Base-by-base conservation (phyloP, 1,140 invertebrate species). In the Cepaea nemoralis region DNA sequence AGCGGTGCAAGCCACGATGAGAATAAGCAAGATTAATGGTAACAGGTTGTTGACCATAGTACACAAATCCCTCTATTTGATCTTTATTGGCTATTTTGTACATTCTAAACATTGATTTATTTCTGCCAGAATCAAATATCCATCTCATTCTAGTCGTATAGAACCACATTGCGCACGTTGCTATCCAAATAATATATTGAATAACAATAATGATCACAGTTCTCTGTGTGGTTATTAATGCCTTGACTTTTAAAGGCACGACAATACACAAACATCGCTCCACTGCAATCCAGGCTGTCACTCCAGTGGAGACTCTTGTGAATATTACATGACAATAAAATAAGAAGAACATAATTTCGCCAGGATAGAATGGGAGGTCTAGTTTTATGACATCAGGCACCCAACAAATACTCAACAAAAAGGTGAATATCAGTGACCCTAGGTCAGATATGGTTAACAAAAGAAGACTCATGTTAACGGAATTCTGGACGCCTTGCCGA, bases 121-220 rank as follows among this genome's bases (percentile, higher is more conserved):
- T 76, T 37, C 42, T 33, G 35, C 6, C 45, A 48, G 73, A 55
- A 40, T 73, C 70, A 42, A 73, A 73, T 27, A 37, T 42, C 70
- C 35, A 73, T 5, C 22, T 22, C 6, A 40, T 12, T 10, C 70
- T 35, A n/a, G 33, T 8, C 6, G 39, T 73, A n/a, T 73, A 73
- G 37, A 40, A 73, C 12, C 24, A 6, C 5, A 39, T 37, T 6
- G 14, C 12, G 10, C 12, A 12, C 22, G 3, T n/a, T 10, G 37
- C 37, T 1, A 40, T 40, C 70, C 40, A 42, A 1, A 73, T 40
- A 16, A 42, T 40, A n/a, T 40, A 73, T 2, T 42, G n/a, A 35
- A 70, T 5, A 35, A 39, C 24, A 33, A 39, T 39, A 24, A 35
- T 35, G 10, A 24, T 22, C 8, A 70, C 12, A 8, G 69, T 33